Evolutionary conservation across 2,888 invertebrate species (phyloP).

Genomic region (Drosophila vallismaia): DNA sequence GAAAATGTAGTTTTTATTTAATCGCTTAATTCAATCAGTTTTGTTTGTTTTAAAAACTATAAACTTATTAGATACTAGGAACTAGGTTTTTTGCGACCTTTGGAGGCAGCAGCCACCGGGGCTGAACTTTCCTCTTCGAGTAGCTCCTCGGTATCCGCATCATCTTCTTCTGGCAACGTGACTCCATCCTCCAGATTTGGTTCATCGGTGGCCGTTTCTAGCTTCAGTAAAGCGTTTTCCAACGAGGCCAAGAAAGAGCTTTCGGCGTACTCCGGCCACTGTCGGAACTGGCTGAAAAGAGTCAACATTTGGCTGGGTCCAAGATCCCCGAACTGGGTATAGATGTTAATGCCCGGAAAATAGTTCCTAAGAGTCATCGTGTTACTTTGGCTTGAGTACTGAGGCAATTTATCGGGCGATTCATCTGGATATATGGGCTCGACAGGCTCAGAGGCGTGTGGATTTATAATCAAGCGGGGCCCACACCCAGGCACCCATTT

Average conservation of each 20-base stretch:
- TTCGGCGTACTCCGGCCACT: conserved; percentile 87
- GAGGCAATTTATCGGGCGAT: conserved; percentile 62
- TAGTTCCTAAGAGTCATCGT: conserved; percentile 76
- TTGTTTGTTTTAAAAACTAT: conserved; percentile 19
- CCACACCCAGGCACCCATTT: conserved; percentile 91
- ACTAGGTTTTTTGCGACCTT: conserved; percentile 40
- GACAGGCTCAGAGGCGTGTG: conserved; percentile 21
- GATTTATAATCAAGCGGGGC: conserved; percentile 85
- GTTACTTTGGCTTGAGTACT: conserved; percentile 71
- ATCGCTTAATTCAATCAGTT: not conserved
- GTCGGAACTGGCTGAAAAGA: conserved; percentile 86
- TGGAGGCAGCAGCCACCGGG: conserved; percentile 14
- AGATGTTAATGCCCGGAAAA: conserved; percentile 87
- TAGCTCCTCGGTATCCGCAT: conserved; percentile 54
- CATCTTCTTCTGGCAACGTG: conserved; percentile 79
- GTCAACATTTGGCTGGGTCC: conserved; percentile 87
- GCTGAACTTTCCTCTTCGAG: conserved; percentile 32
- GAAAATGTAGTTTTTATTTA: not conserved
- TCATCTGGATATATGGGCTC: conserved; percentile 60
- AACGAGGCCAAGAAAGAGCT: conserved; percentile 88
- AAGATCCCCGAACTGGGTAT: conserved; percentile 89
- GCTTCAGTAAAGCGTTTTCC: conserved; percentile 86
- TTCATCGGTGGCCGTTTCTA: conserved; percentile 83
- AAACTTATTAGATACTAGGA: conserved; percentile 25
- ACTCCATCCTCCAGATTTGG: conserved; percentile 68